These are phyloP conservation scores for Coracopsis vasa DNA, from an alignment of 2,113 vertebrate genomes.

Conservation along the genomic window DNA sequence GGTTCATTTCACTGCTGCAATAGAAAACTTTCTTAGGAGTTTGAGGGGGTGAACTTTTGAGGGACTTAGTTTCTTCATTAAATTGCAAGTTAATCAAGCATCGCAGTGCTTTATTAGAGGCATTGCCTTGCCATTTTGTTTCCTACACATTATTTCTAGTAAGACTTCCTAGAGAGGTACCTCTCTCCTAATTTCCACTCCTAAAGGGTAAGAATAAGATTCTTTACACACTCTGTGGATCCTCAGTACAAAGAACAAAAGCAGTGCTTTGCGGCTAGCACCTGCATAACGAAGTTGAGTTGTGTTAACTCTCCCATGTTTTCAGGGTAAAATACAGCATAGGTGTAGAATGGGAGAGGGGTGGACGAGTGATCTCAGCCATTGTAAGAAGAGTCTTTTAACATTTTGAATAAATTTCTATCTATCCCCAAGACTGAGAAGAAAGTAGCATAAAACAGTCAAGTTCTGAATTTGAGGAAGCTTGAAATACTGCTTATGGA, in stretches of 20 bases:
- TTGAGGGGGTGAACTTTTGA: not conserved
- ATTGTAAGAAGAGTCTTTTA: not conserved
- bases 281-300: not conserved
- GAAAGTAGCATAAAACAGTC: not conserved
- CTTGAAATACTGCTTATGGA: not conserved
- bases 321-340: not conserved
- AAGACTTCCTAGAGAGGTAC: not conserved
- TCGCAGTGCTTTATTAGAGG: not conserved
- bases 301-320: not conserved
- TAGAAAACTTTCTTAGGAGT: not conserved
- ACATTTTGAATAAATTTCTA: not conserved
- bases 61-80: not conserved
- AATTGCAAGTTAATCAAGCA: not conserved
- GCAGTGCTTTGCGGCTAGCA: accelerated
- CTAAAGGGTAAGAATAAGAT: not conserved
- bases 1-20: not conserved
- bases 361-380: not conserved
- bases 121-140: not conserved
- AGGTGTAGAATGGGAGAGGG: not conserved
- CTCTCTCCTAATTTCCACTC: not conserved
- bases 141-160: not conserved
- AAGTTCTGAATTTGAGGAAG: not conserved
- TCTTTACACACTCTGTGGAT: not conserved
- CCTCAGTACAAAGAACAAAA: not conserved
- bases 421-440: not conserved